Evolutionary conservation across 2,888 invertebrate genomes (phyloP).

Genomic region (Eledone cirrhosa): DNA sequence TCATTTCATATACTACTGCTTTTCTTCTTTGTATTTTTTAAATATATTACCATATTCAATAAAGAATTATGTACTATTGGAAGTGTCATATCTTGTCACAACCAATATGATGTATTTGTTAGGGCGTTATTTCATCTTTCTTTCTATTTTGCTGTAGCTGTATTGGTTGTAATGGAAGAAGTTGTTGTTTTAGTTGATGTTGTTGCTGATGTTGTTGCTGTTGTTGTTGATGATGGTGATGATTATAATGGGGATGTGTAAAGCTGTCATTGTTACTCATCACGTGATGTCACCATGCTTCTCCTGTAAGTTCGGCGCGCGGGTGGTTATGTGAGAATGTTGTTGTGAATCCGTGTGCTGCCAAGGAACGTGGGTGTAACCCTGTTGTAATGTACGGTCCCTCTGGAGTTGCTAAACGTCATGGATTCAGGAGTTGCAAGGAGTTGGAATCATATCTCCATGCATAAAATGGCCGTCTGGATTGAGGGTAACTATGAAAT

Average conservation of each 20-base stretch:
- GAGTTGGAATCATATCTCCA: conserved; percentile 24
- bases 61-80: not conserved
- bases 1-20: not conserved
- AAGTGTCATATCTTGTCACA: conserved; percentile 9
- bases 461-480: conserved; percentile 19
- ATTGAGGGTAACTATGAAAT: not conserved
- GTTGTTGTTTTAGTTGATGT: too few species aligned
- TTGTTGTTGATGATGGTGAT: too few species aligned
- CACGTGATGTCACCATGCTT: conserved; percentile 15
- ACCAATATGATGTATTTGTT: not conserved
- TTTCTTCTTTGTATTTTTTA: not conserved
- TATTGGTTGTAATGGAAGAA: too few species aligned
- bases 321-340: conserved; percentile 9
- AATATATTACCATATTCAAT: not conserved
- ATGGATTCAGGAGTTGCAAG: conserved; percentile 20
- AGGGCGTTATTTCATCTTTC: not conserved
- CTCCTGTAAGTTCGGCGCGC: conserved; percentile 8
- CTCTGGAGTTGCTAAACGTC: conserved; percentile 24
- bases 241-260: too few species aligned
- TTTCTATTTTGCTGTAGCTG: not conserved
- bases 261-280: too few species aligned
- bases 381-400: conserved; percentile 5
- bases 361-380: conserved; percentile 16
- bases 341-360: conserved; percentile 21
- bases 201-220: too few species aligned